Conservation (phyloP, 2,888 invertebrate species). For the Euclidia mi region DNA sequence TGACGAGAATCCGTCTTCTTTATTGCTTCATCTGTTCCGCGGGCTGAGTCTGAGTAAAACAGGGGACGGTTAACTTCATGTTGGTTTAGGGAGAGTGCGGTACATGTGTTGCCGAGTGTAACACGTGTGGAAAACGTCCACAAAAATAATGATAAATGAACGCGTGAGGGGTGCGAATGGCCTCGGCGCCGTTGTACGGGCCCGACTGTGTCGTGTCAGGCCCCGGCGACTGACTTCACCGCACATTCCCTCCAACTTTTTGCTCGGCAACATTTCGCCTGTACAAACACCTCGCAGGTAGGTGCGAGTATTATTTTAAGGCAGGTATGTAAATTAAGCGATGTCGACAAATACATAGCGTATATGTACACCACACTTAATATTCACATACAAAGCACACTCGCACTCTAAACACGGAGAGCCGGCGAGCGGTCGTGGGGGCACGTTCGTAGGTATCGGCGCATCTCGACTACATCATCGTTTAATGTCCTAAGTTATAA, state of each 20-base stretch:
- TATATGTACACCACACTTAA: neutral
- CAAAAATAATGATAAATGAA: no score
- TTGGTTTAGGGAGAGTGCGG: neutral
- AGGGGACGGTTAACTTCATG: neutral
- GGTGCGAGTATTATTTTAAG: constrained; percentile 17
- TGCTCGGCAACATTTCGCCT: constrained; percentile 3
- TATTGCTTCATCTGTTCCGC: constrained; percentile 14
- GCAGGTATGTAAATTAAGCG: constrained; percentile 18
- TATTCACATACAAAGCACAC: no score
- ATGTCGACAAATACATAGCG: constrained; percentile 9
- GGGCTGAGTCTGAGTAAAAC: neutral
- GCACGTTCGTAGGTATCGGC: constrained; percentile 2
- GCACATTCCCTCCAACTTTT: neutral
- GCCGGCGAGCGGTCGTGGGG: neutral
- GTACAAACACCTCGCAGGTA: constrained; percentile 11
- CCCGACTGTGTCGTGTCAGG: neutral
- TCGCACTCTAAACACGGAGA: neutral
- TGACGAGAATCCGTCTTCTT: constrained; percentile 20
- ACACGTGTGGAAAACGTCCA: no score
- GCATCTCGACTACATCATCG: constrained; percentile 17
- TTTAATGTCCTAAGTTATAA: constrained; percentile 21
- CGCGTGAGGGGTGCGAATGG: no score
- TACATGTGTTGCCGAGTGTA: constrained; percentile 3
- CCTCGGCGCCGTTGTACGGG: neutral
- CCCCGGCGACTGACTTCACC: neutral